Conservation (phyloP, 2,797 vertebrate genomes). For the Orientallactaga sibirica region DNA sequence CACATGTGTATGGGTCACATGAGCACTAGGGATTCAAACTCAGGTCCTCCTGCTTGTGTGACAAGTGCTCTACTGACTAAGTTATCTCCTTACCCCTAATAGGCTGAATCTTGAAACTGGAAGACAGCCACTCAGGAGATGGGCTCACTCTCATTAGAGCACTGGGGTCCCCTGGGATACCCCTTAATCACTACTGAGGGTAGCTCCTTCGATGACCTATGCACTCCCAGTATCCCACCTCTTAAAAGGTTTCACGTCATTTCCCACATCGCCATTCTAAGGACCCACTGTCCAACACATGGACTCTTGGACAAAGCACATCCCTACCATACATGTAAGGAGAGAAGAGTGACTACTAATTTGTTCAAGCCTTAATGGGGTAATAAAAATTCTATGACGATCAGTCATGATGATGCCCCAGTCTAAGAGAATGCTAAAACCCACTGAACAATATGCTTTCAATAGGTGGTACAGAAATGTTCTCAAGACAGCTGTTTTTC, state of each 20-base stretch:
- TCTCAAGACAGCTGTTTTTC: not conserved
- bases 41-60: too few species aligned
- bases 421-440: not conserved
- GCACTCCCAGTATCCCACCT: too few species aligned
- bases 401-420: not conserved
- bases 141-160: too few species aligned
- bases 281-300: not conserved
- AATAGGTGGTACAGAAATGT: not conserved
- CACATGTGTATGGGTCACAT: too few species aligned
- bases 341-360: not conserved
- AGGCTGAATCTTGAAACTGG: too few species aligned
- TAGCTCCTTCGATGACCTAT: not conserved
- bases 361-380: not conserved
- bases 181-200: not conserved
- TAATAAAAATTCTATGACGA: constrained; percentile 7
- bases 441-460: not conserved
- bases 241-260: too few species aligned
- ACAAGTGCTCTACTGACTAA: too few species aligned
- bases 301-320: not conserved
- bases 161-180: not conserved
- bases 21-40: too few species aligned
- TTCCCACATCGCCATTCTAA: too few species aligned
- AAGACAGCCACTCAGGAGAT: too few species aligned
- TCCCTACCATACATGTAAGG: not conserved
- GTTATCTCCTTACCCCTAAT: too few species aligned